A percentile compares a stretch with the other conserved stretches of the same genome.
Conservation (phyloP, 2,113 vertebrate species). For the Regulus satrapa region DNA sequence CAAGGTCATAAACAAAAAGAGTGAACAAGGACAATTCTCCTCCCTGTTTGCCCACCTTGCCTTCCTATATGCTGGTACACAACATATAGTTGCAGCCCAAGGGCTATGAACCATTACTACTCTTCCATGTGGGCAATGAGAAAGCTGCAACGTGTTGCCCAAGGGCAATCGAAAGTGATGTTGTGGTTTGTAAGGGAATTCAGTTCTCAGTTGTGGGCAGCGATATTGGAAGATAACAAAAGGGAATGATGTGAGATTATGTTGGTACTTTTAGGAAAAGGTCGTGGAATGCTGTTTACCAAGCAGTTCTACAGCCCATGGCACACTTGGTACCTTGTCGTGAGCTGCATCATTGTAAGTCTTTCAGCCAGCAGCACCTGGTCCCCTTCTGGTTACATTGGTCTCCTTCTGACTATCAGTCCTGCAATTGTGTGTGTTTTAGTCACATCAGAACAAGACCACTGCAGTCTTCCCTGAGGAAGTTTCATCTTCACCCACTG, state of each 20-base stretch:
- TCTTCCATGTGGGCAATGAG: rapidly evolving
- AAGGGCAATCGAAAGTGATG: background rate
- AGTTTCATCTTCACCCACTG: background rate
- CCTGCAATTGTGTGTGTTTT: background rate
- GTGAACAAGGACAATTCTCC: background rate
- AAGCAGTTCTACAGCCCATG: background rate
- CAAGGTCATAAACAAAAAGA: background rate
- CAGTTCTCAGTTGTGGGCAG: background rate
- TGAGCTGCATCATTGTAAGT: background rate
- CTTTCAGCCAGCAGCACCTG: background rate
- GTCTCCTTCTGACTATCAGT: background rate
- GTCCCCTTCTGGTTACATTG: background rate
- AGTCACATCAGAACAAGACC: background rate
- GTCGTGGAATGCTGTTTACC: background rate
- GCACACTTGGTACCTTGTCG: background rate
- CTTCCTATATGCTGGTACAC: background rate
- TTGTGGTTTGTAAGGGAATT: background rate
- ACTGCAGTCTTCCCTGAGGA: background rate
- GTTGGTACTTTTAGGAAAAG: background rate
- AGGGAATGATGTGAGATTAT: background rate
- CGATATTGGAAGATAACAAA: background rate
- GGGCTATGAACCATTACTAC: background rate
- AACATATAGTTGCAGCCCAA: rapidly evolving
- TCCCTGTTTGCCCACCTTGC: background rate
- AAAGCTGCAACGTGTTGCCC: background rate